Conservation (phyloP, 2,888 invertebrate species). For the Heterodera filipjevi region DNA sequence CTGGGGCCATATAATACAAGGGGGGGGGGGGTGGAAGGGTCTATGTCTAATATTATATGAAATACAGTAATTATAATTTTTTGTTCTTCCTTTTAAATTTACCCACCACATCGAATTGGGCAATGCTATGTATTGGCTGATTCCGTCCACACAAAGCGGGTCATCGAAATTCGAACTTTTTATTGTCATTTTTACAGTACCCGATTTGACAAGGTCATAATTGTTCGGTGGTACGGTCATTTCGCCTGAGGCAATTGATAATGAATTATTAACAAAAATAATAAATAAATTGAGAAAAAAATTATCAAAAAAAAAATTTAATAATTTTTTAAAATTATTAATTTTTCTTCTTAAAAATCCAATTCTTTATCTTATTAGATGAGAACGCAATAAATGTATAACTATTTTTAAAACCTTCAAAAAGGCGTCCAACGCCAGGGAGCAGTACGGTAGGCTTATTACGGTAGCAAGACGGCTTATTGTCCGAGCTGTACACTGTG, state of each 20-base stretch:
- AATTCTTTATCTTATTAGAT: background rate
- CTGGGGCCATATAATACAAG: too few relatives aligned
- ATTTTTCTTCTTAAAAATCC: too few relatives aligned
- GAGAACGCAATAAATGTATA: background rate
- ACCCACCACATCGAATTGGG: slow-evolving; percentile 44
- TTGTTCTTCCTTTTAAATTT: background rate
- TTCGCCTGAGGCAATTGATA: slow-evolving; percentile 34
- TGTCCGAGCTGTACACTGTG: slow-evolving; percentile 40
- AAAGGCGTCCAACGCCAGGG: slow-evolving; percentile 43
- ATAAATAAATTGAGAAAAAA: background rate
- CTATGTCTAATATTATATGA: background rate
- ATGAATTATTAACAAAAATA: background rate
- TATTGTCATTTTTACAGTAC: slow-evolving; percentile 41
- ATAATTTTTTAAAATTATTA: too few relatives aligned
- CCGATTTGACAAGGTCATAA: slow-evolving; percentile 44
- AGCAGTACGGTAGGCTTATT: slow-evolving; percentile 41
- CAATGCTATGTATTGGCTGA: slow-evolving; percentile 45
- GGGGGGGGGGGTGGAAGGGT: too few relatives aligned
- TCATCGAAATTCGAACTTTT: slow-evolving; percentile 40
- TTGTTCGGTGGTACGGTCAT: slow-evolving; percentile 41
- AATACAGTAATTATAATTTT: too few relatives aligned
- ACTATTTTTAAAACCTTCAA: slow-evolving; percentile 29
- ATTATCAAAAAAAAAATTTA: too few relatives aligned
- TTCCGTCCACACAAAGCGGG: slow-evolving; percentile 45
- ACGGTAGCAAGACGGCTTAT: slow-evolving; percentile 40